Evolutionary conservation across 2,888 invertebrate genomes (phyloP).

Genomic region (Formica aserva): DNA sequence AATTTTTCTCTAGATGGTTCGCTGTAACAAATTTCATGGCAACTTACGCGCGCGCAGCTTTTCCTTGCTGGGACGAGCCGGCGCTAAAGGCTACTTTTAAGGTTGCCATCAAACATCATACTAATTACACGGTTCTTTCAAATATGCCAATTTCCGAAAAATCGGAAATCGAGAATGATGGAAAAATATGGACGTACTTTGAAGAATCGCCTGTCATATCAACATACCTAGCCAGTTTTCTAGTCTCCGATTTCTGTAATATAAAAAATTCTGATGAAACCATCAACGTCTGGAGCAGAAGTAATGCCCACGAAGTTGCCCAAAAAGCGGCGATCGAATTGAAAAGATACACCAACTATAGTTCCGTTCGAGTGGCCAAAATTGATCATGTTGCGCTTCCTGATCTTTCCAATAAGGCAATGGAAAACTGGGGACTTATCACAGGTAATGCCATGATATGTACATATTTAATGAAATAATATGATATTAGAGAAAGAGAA

Average conservation of each 20-base stretch:
- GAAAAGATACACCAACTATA: slow-evolving; percentile 75
- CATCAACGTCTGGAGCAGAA: slow-evolving; percentile 72
- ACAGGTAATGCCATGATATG: slow-evolving; percentile 86
- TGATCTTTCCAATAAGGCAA: slow-evolving; percentile 93
- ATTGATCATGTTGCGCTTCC: slow-evolving; percentile 94
- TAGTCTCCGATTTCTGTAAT: slow-evolving; percentile 86
- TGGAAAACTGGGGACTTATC: slow-evolving; percentile 97
- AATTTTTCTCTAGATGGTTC: slow-evolving; percentile 86
- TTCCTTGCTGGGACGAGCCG: slow-evolving; percentile 93
- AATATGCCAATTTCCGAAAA: slow-evolving; percentile 72
- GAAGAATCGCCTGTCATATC: slow-evolving; percentile 82
- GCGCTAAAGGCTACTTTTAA: slow-evolving; percentile 89
- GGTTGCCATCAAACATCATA: slow-evolving; percentile 88
- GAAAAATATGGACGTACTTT: slow-evolving; percentile 69
- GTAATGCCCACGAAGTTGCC: slow-evolving; percentile 84
- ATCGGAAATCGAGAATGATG: slow-evolving; percentile 21
- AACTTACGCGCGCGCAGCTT: slow-evolving; percentile 84
- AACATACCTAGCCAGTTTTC: slow-evolving; percentile 88
- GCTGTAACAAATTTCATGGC: slow-evolving; percentile 90
- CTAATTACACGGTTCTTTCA: slow-evolving; percentile 84
- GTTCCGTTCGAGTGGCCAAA: slow-evolving; percentile 87
- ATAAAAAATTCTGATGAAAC: slow-evolving; percentile 69
- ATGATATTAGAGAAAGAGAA: not conserved
- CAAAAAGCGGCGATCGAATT: slow-evolving; percentile 86
- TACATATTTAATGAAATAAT: not conserved